Evolutionary conservation across 2,888 invertebrate species (phyloP).

Genomic region (Ophion ventricosus): DNA sequence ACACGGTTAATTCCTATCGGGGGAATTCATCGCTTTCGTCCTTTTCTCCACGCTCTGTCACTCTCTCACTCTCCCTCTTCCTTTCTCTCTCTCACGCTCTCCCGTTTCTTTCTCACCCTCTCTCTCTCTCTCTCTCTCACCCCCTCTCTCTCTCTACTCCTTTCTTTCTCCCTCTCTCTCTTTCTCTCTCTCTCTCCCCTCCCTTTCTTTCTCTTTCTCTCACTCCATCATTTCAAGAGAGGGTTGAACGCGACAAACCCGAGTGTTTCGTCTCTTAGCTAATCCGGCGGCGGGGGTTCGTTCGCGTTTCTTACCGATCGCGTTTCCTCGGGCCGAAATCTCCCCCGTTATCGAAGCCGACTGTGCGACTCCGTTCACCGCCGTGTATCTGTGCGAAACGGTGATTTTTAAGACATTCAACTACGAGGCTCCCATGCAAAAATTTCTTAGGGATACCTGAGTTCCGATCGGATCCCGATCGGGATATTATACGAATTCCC

Average conservation of each 20-base stretch:
- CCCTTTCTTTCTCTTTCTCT: background rate
- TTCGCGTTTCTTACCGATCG: conserved; percentile 20
- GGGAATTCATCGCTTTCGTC: conserved; percentile 69
- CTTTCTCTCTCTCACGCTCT: too few species aligned
- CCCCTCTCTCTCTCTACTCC: too few species aligned
- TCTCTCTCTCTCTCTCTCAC: background rate
- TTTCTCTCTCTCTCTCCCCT: background rate
- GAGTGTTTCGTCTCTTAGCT: conserved; percentile 9
- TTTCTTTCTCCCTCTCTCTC: background rate
- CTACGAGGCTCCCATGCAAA: too few species aligned
- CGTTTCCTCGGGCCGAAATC: conserved; percentile 29
- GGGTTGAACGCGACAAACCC: conserved; percentile 18
- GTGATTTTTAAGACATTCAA: too few species aligned
- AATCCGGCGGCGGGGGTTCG: conserved; percentile 5
- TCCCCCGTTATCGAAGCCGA: conserved; percentile 31
- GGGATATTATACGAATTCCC: too few species aligned
- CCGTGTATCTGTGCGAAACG: background rate
- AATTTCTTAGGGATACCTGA: too few species aligned
- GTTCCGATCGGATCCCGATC: too few species aligned
- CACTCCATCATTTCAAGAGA: background rate
- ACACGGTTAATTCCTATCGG: conserved; percentile 75
- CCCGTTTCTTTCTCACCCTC: too few species aligned
- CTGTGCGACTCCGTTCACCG: background rate
- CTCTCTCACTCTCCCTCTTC: background rate
- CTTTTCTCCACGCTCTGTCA: conserved; percentile 1